phyloP scores from a whole-genome alignment of 2,797 vertebrate genomes.

The Rhinophrynus dorsalis region DNA sequence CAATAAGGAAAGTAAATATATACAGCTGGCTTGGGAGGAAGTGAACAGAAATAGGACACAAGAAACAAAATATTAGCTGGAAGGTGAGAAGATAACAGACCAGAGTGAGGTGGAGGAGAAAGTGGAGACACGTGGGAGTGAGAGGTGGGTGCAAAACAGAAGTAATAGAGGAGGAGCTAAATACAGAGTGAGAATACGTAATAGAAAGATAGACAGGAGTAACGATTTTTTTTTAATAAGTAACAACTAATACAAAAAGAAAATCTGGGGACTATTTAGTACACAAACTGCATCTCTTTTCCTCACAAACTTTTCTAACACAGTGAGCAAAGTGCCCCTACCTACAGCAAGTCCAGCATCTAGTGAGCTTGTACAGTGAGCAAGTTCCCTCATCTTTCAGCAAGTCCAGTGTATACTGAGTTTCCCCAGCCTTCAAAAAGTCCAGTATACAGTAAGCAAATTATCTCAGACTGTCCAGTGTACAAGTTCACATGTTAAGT shows the following conservation, averaged over 20 bases:
- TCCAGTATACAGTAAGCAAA: too few relatives aligned
- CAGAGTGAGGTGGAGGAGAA: background rate
- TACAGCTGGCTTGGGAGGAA: background rate
- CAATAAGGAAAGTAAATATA: background rate
- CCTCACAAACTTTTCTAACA: too few relatives aligned
- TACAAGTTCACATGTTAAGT: too few relatives aligned
- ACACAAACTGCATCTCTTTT: too few relatives aligned
- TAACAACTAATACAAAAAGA: too few relatives aligned
- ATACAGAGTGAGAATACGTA: too few relatives aligned
- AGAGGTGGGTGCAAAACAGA: slow-evolving; percentile 30
- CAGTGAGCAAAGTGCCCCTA: background rate
- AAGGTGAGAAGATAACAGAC: background rate
- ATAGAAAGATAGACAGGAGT: too few relatives aligned
- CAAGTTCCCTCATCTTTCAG: background rate
- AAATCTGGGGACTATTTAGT: too few relatives aligned
- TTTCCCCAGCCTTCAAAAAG: too few relatives aligned
- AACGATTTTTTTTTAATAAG: too few relatives aligned
- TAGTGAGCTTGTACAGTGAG: background rate
- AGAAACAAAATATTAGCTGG: background rate
- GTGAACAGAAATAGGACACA: background rate
- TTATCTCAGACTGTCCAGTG: too few relatives aligned
- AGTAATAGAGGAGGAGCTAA: slow-evolving; percentile 28
- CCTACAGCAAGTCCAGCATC: background rate
- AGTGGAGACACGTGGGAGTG: background rate
- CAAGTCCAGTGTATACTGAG: background rate